Conservation (phyloP, 2,797 vertebrate genomes). For the Chromobotia macracanthus region DNA sequence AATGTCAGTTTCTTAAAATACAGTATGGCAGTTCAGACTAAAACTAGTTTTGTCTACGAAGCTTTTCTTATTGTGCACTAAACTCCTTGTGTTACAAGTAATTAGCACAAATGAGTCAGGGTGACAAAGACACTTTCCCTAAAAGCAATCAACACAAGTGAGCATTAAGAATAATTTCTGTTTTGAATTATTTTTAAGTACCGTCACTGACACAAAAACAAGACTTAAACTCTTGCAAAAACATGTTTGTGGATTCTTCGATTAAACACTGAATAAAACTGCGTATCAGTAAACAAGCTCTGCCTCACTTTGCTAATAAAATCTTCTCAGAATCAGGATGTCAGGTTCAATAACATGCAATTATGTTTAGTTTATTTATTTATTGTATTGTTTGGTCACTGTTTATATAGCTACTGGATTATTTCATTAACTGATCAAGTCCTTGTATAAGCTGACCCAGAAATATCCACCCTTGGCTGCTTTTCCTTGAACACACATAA, state of each 20-base stretch:
- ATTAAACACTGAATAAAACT: constrained; percentile 17
- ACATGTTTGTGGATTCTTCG: not conserved
- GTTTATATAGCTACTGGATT: no score
- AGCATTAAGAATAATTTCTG: constrained; percentile 18
- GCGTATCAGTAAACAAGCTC: constrained; percentile 14
- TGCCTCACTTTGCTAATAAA: not conserved
- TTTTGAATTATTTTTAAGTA: constrained; percentile 16
- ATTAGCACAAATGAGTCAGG: constrained; percentile 22
- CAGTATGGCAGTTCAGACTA: no score
- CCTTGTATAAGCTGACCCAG: no score
- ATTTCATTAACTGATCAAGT: no score
- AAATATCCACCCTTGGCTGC: no score
- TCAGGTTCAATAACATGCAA: not conserved
- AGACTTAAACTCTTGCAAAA: not conserved
- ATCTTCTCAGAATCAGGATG: constrained; percentile 11
- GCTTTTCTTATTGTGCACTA: not conserved
- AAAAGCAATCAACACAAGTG: constrained; percentile 27
- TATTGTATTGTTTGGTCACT: no score
- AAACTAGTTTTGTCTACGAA: no score
- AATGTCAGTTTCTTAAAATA: not conserved
- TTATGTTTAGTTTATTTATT: no score
- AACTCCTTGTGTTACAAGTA: not conserved
- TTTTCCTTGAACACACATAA: no score
- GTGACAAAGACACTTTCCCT: not conserved
- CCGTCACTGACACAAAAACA: not conserved